Base-by-base conservation (phyloP, 2,113 vertebrate species). In the Prionailurus bengalensis region DNA sequence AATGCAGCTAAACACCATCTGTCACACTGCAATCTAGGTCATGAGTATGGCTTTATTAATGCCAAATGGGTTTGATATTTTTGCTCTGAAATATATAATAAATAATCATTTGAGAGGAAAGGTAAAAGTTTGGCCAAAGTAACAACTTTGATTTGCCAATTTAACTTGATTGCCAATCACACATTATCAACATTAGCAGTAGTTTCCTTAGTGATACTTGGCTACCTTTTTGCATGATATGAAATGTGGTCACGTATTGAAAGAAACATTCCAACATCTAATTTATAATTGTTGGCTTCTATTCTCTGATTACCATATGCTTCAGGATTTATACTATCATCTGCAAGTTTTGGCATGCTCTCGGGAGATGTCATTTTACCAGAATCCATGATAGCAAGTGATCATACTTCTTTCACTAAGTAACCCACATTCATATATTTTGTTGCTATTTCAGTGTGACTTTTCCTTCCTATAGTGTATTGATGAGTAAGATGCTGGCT, bases 271-370 rank as follows among this genome's bases (percentile, higher is more conserved):
- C 99, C 97, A 99, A 91, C 99, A 99, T 99, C 98, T 99, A 99
- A 98, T 99, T 99, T 97, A 99, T 99, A 94, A 99, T 99, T 55
- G 99, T 98, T 0, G 99, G 99, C 93, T 99, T 99, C 65, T 99
- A 99, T 96, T 99, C 99, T 0, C 99, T 99, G 97, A 99, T 99
- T 0, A 99, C 99, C 99, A 99, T 99, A 97, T 99, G 99, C 97
- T 99, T 99, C 87, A 99, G 98, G 98, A 99, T 99, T 98, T 99
- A 99, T 68, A 99, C 99, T 99, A 99, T 99, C 91, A 99, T 99
- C 98, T 99, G 99, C 98, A 92, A 99, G 99, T 96, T 99, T 99
- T 0, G 98, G 99, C 0, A 98, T 96, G 81, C 98, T 99, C 98
- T 99, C 99, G 68, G 99, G 98, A 4, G 98, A 99, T 96, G 98